A percentile compares a stretch with the other conserved stretches of the same genome.
phyloP scores from a whole-genome alignment of 2,888 invertebrate genomes.

The Operophtera brumata region DNA sequence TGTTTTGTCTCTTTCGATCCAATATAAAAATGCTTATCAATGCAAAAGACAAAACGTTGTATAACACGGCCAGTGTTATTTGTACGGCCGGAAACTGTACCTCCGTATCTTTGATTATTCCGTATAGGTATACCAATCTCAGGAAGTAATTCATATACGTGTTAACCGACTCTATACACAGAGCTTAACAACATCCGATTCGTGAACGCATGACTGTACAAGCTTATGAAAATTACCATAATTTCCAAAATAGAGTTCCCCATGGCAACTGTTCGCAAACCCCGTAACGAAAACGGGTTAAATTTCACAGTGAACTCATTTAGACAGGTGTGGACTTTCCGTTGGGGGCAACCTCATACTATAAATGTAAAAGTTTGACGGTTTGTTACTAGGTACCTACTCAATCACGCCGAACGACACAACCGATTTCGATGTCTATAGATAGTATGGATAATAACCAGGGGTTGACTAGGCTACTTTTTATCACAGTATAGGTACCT shows the following conservation, averaged over 20 bases:
- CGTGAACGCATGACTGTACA: conserved; percentile 22
- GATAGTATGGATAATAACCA: too few relatives aligned
- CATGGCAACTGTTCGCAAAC: conserved; percentile 20
- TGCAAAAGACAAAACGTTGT: too few relatives aligned
- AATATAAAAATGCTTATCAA: too few relatives aligned
- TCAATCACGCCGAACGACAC: too few relatives aligned
- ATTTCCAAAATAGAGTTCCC: conserved; percentile 29
- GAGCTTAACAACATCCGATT: conserved; percentile 17
- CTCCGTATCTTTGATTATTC: too few relatives aligned
- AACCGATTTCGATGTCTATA: too few relatives aligned
- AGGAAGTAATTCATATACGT: conserved; percentile 13
- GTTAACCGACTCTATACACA: conserved; percentile 10
- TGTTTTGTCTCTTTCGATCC: too few relatives aligned
- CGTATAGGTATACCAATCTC: conserved; percentile 3
- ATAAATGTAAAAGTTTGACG: too few relatives aligned
- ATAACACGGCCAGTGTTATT: neutral
- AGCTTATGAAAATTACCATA: conserved; percentile 29
- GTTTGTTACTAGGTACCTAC: too few relatives aligned
- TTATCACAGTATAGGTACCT: too few relatives aligned
- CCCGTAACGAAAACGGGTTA: conserved; percentile 28
- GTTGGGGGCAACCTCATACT: too few relatives aligned
- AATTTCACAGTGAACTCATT: conserved; percentile 31
- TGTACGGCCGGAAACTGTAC: neutral
- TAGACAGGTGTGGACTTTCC: conserved; percentile 16
- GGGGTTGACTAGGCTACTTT: too few relatives aligned